A percentile compares a stretch with the other conserved stretches of the same genome.
phyloP scores from a whole-genome alignment of 2,888 invertebrate genomes.

The Cephus nigrinus region DNA sequence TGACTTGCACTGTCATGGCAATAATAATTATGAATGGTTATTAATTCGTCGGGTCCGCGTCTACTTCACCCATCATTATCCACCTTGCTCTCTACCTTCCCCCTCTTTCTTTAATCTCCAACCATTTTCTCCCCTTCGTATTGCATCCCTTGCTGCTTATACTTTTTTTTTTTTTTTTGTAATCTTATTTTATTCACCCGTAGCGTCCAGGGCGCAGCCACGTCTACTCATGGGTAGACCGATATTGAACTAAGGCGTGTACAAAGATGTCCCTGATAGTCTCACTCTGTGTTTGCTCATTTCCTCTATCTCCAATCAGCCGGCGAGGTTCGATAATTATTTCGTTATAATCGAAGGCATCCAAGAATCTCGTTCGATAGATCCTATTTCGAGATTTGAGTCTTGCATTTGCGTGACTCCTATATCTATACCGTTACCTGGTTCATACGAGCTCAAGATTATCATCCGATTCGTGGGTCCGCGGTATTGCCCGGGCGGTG shows the following conservation, averaged over 20 bases:
- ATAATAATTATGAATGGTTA: constrained; percentile 18
- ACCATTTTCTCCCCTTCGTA: not conserved
- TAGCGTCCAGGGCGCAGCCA: not conserved
- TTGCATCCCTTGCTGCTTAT: not conserved
- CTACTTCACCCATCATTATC: not conserved
- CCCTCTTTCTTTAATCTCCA: not conserved
- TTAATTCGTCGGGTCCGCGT: constrained; percentile 4
- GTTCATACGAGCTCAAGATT: not conserved
- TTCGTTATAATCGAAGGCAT: constrained; percentile 13
- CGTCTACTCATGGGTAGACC: not conserved
- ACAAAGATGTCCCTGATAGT: not conserved
- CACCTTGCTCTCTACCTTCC: not conserved
- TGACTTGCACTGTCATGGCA: constrained; percentile 12
- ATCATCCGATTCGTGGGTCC: not conserved
- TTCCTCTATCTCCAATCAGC: constrained; percentile 2
- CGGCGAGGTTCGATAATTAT: constrained; percentile 13
- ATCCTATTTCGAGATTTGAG: not conserved
- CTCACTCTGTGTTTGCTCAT: constrained; percentile 8
- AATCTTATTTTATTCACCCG: not conserved
- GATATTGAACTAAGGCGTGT: constrained; percentile 7
- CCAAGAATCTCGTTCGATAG: not conserved
- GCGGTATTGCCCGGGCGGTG: not conserved
- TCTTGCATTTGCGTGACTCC: not conserved
- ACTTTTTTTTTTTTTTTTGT: not conserved
- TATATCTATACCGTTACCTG: not conserved